phyloP scores from a whole-genome alignment of 2,888 invertebrate species.

The Parnassius orleans region DNA sequence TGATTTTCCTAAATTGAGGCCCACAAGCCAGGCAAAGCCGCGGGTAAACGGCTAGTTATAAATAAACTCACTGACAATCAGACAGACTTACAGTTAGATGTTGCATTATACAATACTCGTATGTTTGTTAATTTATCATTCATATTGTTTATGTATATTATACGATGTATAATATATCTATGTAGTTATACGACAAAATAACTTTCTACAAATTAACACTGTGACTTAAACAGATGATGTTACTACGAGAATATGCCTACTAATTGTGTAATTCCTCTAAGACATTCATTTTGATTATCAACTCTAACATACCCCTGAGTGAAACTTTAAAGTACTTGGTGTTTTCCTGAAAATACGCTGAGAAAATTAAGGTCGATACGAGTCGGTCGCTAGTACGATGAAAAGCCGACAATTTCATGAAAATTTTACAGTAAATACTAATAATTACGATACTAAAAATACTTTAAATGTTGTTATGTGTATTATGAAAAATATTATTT shows the following conservation, averaged over 20 bases:
- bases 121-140: no score
- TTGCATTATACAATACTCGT: no score
- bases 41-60: no score
- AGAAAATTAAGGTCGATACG: constrained; percentile 25
- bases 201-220: constrained; percentile 9
- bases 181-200: constrained; percentile 4
- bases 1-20: no score
- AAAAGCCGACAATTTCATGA: constrained; percentile 21
- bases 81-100: no score
- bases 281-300: constrained; percentile 65
- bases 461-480: no score
- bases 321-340: constrained; percentile 56
- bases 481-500: no score
- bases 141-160: no score
- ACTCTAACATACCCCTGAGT: constrained; percentile 49
- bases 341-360: constrained; percentile 47
- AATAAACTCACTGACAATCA: no score
- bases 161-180: not conserved
- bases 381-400: constrained; percentile 9
- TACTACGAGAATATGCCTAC: constrained; percentile 33
- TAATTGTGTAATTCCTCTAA: constrained; percentile 65
- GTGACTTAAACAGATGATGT: constrained; percentile 34
- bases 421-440: constrained; percentile 16
- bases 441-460: constrained; percentile 10
- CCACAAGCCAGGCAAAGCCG: no score